Evolutionary conservation across 2,113 vertebrate genomes (phyloP), one percentile per base, ranked within the genome.

Genomic region (Alexandromys fortis): DNA sequence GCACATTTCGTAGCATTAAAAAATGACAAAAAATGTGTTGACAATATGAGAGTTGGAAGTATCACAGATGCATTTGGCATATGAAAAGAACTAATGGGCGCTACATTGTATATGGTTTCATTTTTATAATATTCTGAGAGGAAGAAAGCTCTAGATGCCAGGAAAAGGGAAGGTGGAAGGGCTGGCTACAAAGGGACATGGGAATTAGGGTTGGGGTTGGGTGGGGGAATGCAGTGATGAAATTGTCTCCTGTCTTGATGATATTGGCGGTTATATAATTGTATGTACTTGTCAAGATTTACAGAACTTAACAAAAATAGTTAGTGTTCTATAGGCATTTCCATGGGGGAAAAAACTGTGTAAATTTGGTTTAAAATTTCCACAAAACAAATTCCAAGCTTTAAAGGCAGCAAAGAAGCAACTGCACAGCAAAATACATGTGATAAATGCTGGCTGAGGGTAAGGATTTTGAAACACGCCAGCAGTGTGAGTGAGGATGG

Each of bases 1-100:
- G 16, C 47, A 38, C 19, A 73, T 12, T 94, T 92, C 77, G 87
- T 78, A 79, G 63, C 30, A 58, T 94, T 92, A 85, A 73, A 83
- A 73, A 77, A 73, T 8, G 35, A 35, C 26, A 88, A 49, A 49
- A 22, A 70, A 91, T 68, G 73, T 72, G 38, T 30, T 8, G 77
- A 77, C 30, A 47, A 28, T 24, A 61, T 61, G 73, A 49, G 61
- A 19, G 30, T 65, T 22, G 13, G 49, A 85, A 72, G 33, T 49
- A 63, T 93, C 42, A 85, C 68, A 82, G 47, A 68, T 55, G 65
- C 28, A 21, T 55, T 63, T 61, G 68, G 45, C 61, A 73, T 85
- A 19, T 38, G 68, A 94, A 92, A 45, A 78, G 47, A 68, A 79
- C 12, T 49, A 38, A 73, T 75, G 75, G 79, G 49, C 11, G 1